These are phyloP conservation scores for Nomada fucata DNA, from an alignment of 2,888 invertebrate genomes.

Conservation along the genomic window DNA sequence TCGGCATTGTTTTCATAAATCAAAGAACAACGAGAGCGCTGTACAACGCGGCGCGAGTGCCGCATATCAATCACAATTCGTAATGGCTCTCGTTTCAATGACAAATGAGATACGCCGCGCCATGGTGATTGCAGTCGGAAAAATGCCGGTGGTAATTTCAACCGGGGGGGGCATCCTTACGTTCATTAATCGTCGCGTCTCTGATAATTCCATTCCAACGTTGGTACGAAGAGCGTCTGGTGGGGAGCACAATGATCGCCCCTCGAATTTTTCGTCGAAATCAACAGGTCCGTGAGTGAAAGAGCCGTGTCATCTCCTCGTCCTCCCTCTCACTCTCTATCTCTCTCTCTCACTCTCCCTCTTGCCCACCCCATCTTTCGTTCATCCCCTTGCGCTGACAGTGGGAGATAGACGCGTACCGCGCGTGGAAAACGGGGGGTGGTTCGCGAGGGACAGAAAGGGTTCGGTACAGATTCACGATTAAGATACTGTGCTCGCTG, in stretches of 20 bases:
- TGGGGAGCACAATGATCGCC: conserved; percentile 59
- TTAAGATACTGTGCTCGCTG: not conserved
- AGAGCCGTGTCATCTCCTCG: conserved; percentile 66
- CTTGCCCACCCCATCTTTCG: conserved; percentile 50
- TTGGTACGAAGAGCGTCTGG: conserved; percentile 1
- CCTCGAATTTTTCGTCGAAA: conserved; percentile 70
- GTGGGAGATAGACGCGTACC: conserved; percentile 24
- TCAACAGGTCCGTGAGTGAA: conserved; percentile 69
- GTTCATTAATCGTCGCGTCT: conserved; percentile 69
- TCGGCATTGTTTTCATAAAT: conserved; percentile 43
- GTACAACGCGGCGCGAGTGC: not conserved
- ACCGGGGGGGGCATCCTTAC: conserved; percentile 48
- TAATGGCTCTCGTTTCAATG: conserved; percentile 40
- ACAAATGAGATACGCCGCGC: conserved; percentile 39
- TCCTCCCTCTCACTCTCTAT: conserved; percentile 49
- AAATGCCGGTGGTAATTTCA: conserved; percentile 51
- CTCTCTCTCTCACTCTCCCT: conserved; percentile 52
- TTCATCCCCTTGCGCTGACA: conserved; percentile 51
- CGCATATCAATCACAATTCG: conserved; percentile 51
- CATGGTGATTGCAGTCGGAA: conserved; percentile 31
- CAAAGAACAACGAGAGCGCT: conserved; percentile 29
- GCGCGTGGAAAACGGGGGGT: conserved; percentile 42
- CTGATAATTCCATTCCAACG: conserved; percentile 62
- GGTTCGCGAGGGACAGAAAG: not conserved
- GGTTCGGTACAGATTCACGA: conserved; percentile 6